Evolutionary conservation across 92 coral and sea anemone genomes (phyloP), one percentile per base, ranked within the genome.

Genomic region (Hydrozoanthus gracilis): DNA sequence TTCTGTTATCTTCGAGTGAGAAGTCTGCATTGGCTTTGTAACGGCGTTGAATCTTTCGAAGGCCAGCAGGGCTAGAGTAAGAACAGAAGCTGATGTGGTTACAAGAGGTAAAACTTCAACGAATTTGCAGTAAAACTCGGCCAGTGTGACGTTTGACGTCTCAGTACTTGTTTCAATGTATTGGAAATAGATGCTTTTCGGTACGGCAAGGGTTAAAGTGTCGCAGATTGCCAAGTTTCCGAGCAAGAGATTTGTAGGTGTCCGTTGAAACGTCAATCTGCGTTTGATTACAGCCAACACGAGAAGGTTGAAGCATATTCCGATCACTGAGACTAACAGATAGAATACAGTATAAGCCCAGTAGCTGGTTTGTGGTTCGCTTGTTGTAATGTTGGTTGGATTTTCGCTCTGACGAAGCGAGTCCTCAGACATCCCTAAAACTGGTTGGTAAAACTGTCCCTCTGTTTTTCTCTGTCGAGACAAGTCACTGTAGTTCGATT

Each of bases 11-110:
- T 7, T 66, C 0, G 8, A 66, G 44, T 7, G 71, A 58, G 65
- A 58, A 66, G 10, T 18, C 71, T 66, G 71, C 71, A 66, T 66
- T 66, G 71, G 69, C 69, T 64, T 64, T 14, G 69, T 64, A 64
- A 64, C 7, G 8, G 69, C 69, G 69, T 64, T 64, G 27, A 64
- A 64, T 64, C 69, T 64, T 8, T 64, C 69, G 69, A 64, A 14
- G 69, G 69, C 4, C 27, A 64, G 69, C 27, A 64, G 27, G 27
- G 69, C 69, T n/a, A 64, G 69, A 2, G 69, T 64, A 2, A 64
- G 69, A 64, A 64, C 8, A 14, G 69, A 64, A 0, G 69, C 4
- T 8, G 69, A 64, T 4, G 69, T 64, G 69, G 69, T 64, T 5
- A 64, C 69, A 64, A 5, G 27, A 64, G 69, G 69, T 4, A 64